Base-by-base conservation (phyloP, 2,797 vertebrate genomes). In the Cottoperca gobio region DNA sequence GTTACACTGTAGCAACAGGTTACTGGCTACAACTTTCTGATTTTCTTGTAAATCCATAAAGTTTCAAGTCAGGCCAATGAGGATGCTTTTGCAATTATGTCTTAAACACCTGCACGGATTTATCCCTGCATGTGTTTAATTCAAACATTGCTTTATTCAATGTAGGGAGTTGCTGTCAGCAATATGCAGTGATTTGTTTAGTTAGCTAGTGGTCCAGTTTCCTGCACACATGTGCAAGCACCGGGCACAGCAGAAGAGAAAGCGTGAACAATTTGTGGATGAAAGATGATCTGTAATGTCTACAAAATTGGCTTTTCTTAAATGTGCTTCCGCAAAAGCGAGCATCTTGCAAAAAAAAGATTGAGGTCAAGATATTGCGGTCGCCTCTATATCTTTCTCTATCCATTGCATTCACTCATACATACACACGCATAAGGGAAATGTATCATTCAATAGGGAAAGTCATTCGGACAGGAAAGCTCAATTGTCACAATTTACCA, bases 1-100 rank as follows among this genome's bases (percentile, higher is more conserved):
- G 72, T 83, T 76, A 13, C 57, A 72, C 39, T 8, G 46, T 19
- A 24, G 73, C 85, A 89, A 90, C 86, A 90, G 76, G 89, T 87
- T 77, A 72, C 55, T 59, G 9, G 8, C 26, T 21, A 8, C 16
- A 81, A 83, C 73, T 81, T 87, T 67, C 21, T 49, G 17, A 1
- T 57, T 23, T 66, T 26, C 48, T 21, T 28, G 3, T 17, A 21
- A 10, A 72, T 33, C 3, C 24, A 26, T 21, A 16, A 52, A 39
- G 40, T 67, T 35, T 64, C 12, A 35, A 1, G 43, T 37, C 11
- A 61, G n/a, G 12, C 13, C 13, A 49, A 17, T 21, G n/a, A 64
- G 43, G 9, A 55, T 42, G 50, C n/a, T 9, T 75, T 73, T 73
- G 40, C 43, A 64, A 12, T 33, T 7, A 11, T 31, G 14, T 52